These are phyloP conservation scores for Panulirus ornatus DNA, from an alignment of 1,140 invertebrate species.

Conservation along the genomic window DNA sequence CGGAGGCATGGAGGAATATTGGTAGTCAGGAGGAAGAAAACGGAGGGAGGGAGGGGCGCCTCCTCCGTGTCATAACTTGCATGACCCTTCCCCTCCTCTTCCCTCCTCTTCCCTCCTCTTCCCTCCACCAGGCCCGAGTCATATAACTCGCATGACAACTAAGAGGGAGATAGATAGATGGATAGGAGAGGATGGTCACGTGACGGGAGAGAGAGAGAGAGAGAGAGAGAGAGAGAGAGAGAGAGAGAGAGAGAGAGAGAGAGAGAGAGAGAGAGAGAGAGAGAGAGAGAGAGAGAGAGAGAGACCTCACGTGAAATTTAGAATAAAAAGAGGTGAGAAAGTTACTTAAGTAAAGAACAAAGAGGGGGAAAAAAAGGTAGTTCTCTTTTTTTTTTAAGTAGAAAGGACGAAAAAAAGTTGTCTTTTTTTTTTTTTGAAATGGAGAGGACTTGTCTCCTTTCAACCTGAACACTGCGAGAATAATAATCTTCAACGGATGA, in stretches of 20 bases:
- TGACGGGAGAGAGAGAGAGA: background rate
- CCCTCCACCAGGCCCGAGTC: background rate
- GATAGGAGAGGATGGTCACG: background rate
- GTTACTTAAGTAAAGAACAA: background rate
- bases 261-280: constrained; percentile 36
- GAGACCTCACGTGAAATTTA: background rate
- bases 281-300: constrained; percentile 36
- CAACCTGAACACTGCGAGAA: too few species aligned
- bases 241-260: background rate
- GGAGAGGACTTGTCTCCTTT: too few species aligned
- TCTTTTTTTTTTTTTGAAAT: too few species aligned
- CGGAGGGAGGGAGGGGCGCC: too few species aligned
- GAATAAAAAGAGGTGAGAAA: background rate
- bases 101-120: background rate
- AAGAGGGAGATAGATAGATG: background rate
- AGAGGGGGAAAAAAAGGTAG: background rate
- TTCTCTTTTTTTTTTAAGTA: too few species aligned
- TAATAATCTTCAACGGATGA: too few species aligned
- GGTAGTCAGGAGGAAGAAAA: too few species aligned
- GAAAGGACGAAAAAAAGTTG: too few species aligned
- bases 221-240: background rate
- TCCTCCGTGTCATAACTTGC: background rate
- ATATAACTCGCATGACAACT: background rate
- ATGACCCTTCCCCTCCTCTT: background rate
- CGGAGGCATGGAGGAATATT: too few species aligned